Evolutionary conservation across 2,888 invertebrate species (phyloP).

Genomic region (Pseudococcus longispinus): DNA sequence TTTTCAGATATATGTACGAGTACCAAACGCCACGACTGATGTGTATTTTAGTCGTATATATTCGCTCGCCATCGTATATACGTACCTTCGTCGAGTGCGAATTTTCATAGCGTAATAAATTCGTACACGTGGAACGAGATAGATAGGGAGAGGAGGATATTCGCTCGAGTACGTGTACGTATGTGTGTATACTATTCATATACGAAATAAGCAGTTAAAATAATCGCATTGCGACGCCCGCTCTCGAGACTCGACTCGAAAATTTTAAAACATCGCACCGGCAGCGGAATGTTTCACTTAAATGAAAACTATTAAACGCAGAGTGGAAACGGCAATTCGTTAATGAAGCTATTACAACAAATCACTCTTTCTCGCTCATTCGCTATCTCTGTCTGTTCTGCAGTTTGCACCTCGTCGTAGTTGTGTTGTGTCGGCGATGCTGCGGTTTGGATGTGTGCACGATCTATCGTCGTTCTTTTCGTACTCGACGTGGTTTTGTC

Average conservation of each 20-base stretch:
- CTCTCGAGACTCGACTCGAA: constrained; percentile 35
- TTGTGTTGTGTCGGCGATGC: no score
- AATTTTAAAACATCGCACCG: constrained; percentile 42
- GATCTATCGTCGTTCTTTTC: no score
- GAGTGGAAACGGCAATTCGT: constrained; percentile 50
- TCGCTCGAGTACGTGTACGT: not conserved
- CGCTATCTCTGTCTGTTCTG: not conserved
- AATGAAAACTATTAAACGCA: constrained; percentile 52
- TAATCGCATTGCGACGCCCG: constrained; percentile 51
- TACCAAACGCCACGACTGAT: no score
- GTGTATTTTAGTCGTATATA: no score
- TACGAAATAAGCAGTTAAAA: constrained; percentile 48
- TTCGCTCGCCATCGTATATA: no score
- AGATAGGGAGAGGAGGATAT: not conserved
- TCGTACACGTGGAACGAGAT: not conserved
- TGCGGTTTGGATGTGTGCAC: no score
- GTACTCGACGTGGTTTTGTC: no score
- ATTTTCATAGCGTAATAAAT: not conserved
- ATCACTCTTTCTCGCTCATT: constrained; percentile 33
- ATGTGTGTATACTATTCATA: not conserved
- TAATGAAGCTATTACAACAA: constrained; percentile 54
- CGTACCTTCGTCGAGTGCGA: no score
- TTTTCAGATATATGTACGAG: not conserved
- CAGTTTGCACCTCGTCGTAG: no score
- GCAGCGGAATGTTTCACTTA: constrained; percentile 45